Evolutionary conservation across 2,888 invertebrate species (phyloP).

Genomic region (Drosophila sordidapex): DNA sequence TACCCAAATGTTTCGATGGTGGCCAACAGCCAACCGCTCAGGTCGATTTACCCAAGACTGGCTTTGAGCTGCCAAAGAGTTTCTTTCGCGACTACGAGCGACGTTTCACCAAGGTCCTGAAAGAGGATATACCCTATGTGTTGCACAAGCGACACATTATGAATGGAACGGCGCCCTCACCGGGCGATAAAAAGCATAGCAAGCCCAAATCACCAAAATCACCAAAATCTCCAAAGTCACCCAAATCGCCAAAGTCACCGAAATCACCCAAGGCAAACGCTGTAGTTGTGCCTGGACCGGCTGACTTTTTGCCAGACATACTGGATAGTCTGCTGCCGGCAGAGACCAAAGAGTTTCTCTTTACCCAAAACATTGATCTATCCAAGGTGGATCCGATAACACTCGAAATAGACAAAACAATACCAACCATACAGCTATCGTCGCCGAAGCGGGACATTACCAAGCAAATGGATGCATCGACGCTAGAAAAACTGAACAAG

Average conservation of each 20-base stretch:
- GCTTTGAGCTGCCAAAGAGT: conserved; percentile 90
- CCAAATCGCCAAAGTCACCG: conserved; percentile 87
- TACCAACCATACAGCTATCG: conserved; percentile 87
- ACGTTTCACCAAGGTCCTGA: conserved; percentile 85
- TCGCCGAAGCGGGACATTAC: conserved; percentile 91
- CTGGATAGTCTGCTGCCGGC: conserved; percentile 84
- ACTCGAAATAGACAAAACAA: conserved; percentile 89
- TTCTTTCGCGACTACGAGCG: conserved; percentile 89
- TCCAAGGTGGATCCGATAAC: conserved; percentile 91
- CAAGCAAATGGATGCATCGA: conserved; percentile 88
- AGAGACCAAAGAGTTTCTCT: conserved; percentile 88
- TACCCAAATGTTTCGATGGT: conserved; percentile 86
- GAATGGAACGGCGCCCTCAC: conserved; percentile 91
- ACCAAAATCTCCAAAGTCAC: conserved; percentile 88
- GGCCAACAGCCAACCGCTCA: conserved; percentile 51
- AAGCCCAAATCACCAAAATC: conserved; percentile 89
- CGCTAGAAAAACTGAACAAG: conserved; percentile 89
- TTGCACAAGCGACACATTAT: conserved; percentile 93
- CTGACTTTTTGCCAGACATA: conserved; percentile 86
- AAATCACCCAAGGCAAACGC: conserved; percentile 83
- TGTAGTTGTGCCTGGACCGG: conserved; percentile 57
- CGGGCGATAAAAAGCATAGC: conserved; percentile 85
- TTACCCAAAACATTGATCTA: conserved; percentile 91
- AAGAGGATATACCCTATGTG: conserved; percentile 93
- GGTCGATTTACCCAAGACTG: conserved; percentile 88